Conservation (phyloP, 2,113 vertebrate species). For the Oncorhynchus kisutch region DNA sequence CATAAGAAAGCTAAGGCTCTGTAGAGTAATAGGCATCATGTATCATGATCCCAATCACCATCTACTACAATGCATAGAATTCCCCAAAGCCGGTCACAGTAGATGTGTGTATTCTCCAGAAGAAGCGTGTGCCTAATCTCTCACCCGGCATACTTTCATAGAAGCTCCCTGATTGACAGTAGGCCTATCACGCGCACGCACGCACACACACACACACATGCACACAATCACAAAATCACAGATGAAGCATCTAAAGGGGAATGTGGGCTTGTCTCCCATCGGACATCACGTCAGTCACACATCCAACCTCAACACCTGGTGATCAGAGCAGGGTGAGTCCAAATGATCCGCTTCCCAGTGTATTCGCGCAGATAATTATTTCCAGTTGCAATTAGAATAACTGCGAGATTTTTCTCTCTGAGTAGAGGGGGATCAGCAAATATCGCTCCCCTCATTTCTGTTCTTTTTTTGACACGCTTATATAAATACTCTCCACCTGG, state of each 20-base stretch:
- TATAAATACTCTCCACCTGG: constrained; percentile 74
- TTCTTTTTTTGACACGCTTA: constrained; percentile 63
- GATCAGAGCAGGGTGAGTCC: constrained; percentile 50
- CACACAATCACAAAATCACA: constrained; percentile 18
- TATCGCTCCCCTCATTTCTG: constrained; percentile 46
- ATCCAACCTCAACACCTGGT: constrained; percentile 63
- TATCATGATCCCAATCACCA: constrained; percentile 60
- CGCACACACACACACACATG: neutral
- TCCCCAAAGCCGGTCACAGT: constrained; percentile 35
- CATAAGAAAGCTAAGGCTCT: constrained; percentile 19
- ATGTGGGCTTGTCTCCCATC: constrained; percentile 35
- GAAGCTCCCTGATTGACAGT: constrained; percentile 31
- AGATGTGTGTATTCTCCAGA: constrained; percentile 36
- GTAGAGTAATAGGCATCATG: constrained; percentile 28
- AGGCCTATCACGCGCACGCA: neutral
- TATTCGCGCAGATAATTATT: constrained; percentile 69
- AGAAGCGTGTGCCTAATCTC: constrained; percentile 59
- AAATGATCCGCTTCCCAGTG: constrained; percentile 62
- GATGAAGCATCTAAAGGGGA: constrained; percentile 23
- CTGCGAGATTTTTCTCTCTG: constrained; percentile 39
- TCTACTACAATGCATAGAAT: constrained; percentile 60
- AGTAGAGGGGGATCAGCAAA: constrained; percentile 60
- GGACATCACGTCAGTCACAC: constrained; percentile 58
- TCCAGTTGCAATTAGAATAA: constrained; percentile 76
- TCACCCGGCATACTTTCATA: constrained; percentile 47